phyloP scores from a whole-genome alignment of 2,797 vertebrate species.

The Clarias laeviceps region DNA sequence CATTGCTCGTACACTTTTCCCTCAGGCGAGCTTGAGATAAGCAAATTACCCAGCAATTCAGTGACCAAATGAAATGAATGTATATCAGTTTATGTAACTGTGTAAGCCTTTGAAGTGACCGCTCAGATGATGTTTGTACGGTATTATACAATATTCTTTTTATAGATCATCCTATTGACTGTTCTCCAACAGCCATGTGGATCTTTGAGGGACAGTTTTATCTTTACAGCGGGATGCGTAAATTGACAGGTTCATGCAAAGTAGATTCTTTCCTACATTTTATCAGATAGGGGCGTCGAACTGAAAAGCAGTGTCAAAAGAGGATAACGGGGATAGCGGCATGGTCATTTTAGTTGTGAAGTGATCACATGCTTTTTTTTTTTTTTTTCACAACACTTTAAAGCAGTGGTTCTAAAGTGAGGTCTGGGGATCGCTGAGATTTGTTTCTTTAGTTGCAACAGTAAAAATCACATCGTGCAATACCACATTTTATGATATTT shows the following conservation, averaged over 20 bases:
- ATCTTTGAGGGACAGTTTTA: neutral
- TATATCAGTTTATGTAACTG: neutral
- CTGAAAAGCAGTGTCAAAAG: neutral
- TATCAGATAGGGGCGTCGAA: neutral
- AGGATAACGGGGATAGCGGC: neutral
- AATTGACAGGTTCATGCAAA: slow-evolving; percentile 13
- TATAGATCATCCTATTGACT: too few species aligned
- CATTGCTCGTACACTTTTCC: slow-evolving; percentile 16
- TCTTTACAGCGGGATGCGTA: neutral
- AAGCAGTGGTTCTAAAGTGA: neutral
- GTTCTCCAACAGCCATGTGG: neutral
- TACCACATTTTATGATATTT: too few species aligned
- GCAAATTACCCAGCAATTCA: neutral
- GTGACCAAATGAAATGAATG: slow-evolving; percentile 11
- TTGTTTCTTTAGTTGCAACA: neutral
- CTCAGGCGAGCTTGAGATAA: neutral
- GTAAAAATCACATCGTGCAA: neutral
- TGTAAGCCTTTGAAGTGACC: neutral
- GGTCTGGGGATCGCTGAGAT: neutral
- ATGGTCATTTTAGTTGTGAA: neutral
- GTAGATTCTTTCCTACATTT: neutral
- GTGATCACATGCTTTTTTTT: too few species aligned
- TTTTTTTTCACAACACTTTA: neutral
- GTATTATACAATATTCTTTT: neutral
- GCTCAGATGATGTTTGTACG: neutral